Percentiles rank a stretch among this genome's conserved stretches.
Conservation (phyloP, 1,140 invertebrate genomes). For the Tetramorium simillimum region DNA sequence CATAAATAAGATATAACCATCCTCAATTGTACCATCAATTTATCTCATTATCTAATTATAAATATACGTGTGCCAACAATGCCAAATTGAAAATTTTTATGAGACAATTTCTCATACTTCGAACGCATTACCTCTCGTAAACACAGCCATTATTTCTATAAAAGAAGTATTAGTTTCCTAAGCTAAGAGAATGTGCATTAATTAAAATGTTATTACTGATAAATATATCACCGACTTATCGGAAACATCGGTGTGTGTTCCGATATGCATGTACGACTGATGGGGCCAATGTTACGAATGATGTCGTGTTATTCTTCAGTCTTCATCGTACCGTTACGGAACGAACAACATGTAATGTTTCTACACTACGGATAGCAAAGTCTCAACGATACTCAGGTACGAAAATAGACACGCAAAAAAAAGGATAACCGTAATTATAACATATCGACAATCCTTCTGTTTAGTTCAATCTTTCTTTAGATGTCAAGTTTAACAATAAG, state of each 20-base stretch:
- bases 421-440: neutral
- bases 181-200: conserved; percentile 26
- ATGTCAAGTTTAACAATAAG: neutral
- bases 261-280: neutral
- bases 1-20: neutral
- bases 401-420: neutral
- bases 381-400: neutral
- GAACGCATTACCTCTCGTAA: neutral
- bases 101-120: neutral
- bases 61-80: neutral
- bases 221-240: conserved; percentile 16
- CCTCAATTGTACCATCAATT: neutral
- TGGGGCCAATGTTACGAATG: neutral
- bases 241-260: neutral
- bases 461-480: neutral
- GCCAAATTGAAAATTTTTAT: neutral
- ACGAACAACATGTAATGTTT: neutral
- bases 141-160: neutral
- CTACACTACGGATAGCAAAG: neutral
- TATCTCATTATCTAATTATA: neutral
- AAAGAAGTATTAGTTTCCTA: neutral
- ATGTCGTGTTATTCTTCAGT: neutral
- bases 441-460: neutral
- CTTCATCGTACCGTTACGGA: neutral
- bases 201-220: conserved; percentile 35